Base-by-base conservation (phyloP, 2,113 vertebrate species). In the Mustela nigripes region DNA sequence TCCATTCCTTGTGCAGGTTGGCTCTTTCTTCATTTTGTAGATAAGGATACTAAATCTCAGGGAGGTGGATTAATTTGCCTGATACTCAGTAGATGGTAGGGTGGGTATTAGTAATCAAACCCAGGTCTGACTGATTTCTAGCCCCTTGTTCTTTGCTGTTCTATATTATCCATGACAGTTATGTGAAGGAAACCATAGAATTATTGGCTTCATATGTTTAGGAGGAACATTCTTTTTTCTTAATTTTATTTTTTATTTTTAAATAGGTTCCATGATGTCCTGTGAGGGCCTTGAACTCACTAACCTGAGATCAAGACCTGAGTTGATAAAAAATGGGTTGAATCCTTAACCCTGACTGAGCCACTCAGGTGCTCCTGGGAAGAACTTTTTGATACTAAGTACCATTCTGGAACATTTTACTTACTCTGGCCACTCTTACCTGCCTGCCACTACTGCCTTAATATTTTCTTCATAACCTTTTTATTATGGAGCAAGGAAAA, bases 301-400 rank as follows among this genome's bases (percentile, higher is more conserved):
- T 14, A 56, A 16, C 53, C 53, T 18, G 53, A n/a, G 67, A 69
- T 69, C 33, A 69, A n/a, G 65, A n/a, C 67, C 67, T 69, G 33
- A 69, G 16, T 19, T n/a, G 33, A n/a, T 56, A 56, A 18, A n/a
- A n/a, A n/a, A 69, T 19, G 33, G 7, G 33, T 69, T 69, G 19
- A 7, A 21, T 18, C 33, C 33, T 36, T 69, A 69, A 69, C 67
- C 1, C 42, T 42, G 67, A 69, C 16, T 36, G 67, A 69, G 67
- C 67, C 33, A 36, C 67, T 69, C n/a, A 36, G 33, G 67, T 69
- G 67, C 67, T 18, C 33, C 16, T 80, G 76, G 48, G 58, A 96
- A 84, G 65, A 84, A 69, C 28, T 60, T 95, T 96, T 94, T 48
- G 84, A 83, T 39, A 71, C 65, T 91, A n/a, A 95, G 15, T 87